Evolutionary conservation across 2,888 invertebrate genomes (phyloP).

Genomic region (Julus scanicus): DNA sequence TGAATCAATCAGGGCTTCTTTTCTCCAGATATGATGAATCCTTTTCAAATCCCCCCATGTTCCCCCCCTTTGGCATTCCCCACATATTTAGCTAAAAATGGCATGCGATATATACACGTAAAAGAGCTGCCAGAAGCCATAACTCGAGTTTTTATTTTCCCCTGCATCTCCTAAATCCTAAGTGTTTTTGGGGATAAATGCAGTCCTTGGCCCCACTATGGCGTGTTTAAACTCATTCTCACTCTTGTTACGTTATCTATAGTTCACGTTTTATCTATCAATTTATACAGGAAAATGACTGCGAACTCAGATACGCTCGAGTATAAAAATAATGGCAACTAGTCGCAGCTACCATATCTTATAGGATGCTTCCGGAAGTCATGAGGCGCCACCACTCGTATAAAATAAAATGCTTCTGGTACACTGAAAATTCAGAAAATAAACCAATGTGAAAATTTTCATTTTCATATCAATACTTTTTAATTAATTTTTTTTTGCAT

Average conservation of each 20-base stretch:
- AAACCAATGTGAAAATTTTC: no score
- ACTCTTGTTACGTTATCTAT: neutral
- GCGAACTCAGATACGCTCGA: neutral
- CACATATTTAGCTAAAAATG: neutral
- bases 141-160: constrained; percentile 7
- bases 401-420: no score
- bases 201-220: neutral
- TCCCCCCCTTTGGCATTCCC: neutral
- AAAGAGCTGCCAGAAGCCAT: neutral
- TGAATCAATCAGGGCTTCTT: neutral
- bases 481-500: no score
- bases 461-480: no score
- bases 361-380: neutral
- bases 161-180: neutral
- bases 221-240: constrained; percentile 20
- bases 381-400: neutral
- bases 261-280: constrained; percentile 28
- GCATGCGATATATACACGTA: neutral
- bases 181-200: constrained; percentile 15
- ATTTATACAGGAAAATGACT: neutral
- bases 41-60: neutral
- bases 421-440: no score
- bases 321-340: neutral
- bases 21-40: neutral
- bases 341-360: neutral